Conservation (phyloP, 2,888 invertebrate species). For the Heliconius ismenius region DNA sequence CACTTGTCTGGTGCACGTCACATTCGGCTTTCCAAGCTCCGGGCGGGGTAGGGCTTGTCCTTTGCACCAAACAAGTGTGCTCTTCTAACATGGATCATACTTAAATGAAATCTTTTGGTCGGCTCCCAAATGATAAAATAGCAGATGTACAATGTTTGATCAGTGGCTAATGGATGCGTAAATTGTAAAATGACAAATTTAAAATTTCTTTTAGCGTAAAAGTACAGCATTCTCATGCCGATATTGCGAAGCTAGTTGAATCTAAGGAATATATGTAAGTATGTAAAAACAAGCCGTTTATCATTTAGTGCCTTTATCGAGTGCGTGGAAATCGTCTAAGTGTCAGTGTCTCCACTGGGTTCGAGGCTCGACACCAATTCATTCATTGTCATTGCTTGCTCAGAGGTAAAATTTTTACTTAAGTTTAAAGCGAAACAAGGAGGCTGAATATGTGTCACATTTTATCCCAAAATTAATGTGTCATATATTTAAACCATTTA, state of each 20-base stretch:
- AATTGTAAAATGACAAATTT: slow-evolving; percentile 49
- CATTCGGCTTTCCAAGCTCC: neutral
- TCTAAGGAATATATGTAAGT: slow-evolving; percentile 35
- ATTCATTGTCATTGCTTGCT: slow-evolving; percentile 34
- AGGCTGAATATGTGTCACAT: slow-evolving; percentile 18
- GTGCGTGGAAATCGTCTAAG: slow-evolving; percentile 69
- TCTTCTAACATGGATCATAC: slow-evolving; percentile 69
- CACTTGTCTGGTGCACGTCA: slow-evolving; percentile 53
- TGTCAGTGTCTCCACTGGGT: slow-evolving; percentile 58
- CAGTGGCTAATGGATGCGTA: slow-evolving; percentile 58
- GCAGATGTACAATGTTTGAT: slow-evolving; percentile 63
- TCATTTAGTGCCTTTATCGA: slow-evolving; percentile 78
- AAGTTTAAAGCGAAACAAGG: slow-evolving; percentile 29
- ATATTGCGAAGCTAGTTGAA: slow-evolving; percentile 67
- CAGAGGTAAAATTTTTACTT: slow-evolving; percentile 28
- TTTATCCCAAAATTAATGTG: neutral
- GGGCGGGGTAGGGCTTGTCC: slow-evolving; percentile 39
- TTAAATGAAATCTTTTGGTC: slow-evolving; percentile 63
- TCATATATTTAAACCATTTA: neutral
- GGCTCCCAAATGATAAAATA: slow-evolving; percentile 81
- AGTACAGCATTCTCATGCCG: slow-evolving; percentile 66
- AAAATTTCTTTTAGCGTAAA: slow-evolving; percentile 47
- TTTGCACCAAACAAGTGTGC: slow-evolving; percentile 56
- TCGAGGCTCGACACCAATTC: slow-evolving; percentile 47
- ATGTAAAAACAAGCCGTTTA: slow-evolving; percentile 71